Base-by-base conservation (phyloP, 2,888 invertebrate species). In the Acanthosoma haemorrhoidale region DNA sequence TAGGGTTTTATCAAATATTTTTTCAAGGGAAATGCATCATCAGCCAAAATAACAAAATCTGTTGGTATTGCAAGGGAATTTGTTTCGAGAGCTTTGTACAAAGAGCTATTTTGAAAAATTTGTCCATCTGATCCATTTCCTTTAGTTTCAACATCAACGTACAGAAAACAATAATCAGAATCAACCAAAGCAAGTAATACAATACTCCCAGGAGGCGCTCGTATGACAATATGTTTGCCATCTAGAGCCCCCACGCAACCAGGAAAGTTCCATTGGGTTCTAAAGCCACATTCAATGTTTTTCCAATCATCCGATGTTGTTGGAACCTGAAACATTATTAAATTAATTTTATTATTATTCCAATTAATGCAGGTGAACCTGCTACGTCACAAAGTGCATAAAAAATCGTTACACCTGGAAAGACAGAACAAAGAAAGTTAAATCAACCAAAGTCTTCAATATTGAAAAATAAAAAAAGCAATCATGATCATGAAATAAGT, bases 11-110 rank as follows among this genome's bases (percentile, higher is more conserved):
- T 13, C 15, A 66, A 25, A 29, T 41, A 13, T 64, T 13, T 68
- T 57, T 38, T 66, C 32, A 67, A 25, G n/a, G 70, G 66, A 70
- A 70, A 70, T 67, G 70, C 66, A 67, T 70, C 70, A 67, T 70
- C 70, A 13, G 51, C 70, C 18, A 68, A 60, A 41, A 71, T 38
- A 32, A 71, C 58, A 25, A 36, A 21, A 60, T 68, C 51, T 25
- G 34, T 58, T 38, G 71, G 60, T 34, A 60, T 41, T 32, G 64
- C 69, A 5, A 70, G 51, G 43, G 36, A 18, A 18, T 71, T 68
- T 11, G 5, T 68, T 16, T 71, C 68, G 51, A 71, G 18, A 60
- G 68, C 71, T 29, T 32, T 39, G 60, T 68, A 57, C 34, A 71
- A 71, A 29, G 41, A 60, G 32, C 63, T 38, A 51, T 41, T 64